Base-by-base conservation (phyloP, 30 jellyfish, hydroid and myxozoan genomes). In the Catostylus mosaicus region DNA sequence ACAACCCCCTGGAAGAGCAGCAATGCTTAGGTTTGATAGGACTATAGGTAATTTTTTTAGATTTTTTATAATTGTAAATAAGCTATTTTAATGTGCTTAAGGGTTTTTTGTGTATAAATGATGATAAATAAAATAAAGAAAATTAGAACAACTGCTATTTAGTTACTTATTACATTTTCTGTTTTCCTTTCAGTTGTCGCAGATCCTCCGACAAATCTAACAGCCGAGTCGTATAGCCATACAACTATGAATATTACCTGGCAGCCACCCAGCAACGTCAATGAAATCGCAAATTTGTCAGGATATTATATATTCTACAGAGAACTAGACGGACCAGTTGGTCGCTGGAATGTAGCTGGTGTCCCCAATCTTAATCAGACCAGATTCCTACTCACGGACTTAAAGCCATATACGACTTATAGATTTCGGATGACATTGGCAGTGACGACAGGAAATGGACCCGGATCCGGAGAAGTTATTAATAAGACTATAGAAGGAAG, bases 401-500 rank as follows among this genome's bases (percentile, higher is more conserved):
- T 86, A 67, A 67, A 76, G 70, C 78, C 96, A 27, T 66, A 30
- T 22, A 51, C 86, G 23, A 76, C 31, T 78, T 86, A 86, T 67
- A 35, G 96, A 60, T 5, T 86, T 65, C 56, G 96, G 2, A 60
- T 86, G 87, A 56, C 86, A 5, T 31, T 86, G 23, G 90, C 88
- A 10, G 75, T 67, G 33, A 57, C 22, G 64, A 51, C 47, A 14
- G 87, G 88, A 20, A 76, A 75, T 57, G 96, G 96, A 22, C 90
- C 90, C 1, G 90, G 80, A 12, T 73, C 87, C 34, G 61, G 67
- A 9, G 96, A 86, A 77, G 73, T 68, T 3, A 45, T 78, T 20
- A 50, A 34, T 26, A 40, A 22, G 3, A 86, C 96, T 1, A 31
- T 30, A 20, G 96, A 86, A 77, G 96, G 90, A 76, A 78, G 96